Evolutionary conservation across 2,797 vertebrate genomes (phyloP).

Genomic region (Gadopsis marmoratus): DNA sequence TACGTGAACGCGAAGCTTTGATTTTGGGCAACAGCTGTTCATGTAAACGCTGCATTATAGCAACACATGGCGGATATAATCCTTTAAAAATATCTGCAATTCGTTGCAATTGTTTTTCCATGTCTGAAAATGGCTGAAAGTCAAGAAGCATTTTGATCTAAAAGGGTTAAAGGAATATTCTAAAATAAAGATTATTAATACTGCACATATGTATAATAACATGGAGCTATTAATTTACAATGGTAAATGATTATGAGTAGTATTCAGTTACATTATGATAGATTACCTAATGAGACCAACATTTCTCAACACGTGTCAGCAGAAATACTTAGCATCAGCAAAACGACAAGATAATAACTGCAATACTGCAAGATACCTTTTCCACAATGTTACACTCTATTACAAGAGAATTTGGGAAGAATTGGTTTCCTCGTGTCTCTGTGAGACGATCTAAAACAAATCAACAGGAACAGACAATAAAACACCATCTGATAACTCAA

Average conservation of each 20-base stretch:
- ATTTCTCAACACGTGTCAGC: slow-evolving; percentile 2
- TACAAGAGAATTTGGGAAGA: neutral
- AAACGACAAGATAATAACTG: neutral
- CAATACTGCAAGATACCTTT: neutral
- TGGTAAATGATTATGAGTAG: neutral
- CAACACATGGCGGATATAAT: neutral
- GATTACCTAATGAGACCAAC: neutral
- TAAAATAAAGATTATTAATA: neutral
- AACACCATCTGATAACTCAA: too few relatives aligned
- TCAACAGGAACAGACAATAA: too few relatives aligned
- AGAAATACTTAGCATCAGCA: neutral
- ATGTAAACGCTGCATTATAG: neutral
- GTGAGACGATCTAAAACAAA: too few relatives aligned
- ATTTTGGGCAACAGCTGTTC: neutral
- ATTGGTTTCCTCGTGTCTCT: neutral
- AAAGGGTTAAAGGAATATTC: neutral
- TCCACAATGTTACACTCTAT: neutral
- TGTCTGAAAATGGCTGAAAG: neutral
- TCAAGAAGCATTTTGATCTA: neutral
- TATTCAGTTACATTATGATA: neutral
- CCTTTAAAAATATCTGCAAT: neutral
- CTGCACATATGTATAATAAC: neutral
- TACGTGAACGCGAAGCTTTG: neutral
- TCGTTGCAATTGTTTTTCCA: neutral
- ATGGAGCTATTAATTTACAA: neutral